Evolutionary conservation across 2,113 vertebrate genomes (phyloP), one percentile per base, ranked within the genome.

Genomic region (Triplophysa tibetana): DNA sequence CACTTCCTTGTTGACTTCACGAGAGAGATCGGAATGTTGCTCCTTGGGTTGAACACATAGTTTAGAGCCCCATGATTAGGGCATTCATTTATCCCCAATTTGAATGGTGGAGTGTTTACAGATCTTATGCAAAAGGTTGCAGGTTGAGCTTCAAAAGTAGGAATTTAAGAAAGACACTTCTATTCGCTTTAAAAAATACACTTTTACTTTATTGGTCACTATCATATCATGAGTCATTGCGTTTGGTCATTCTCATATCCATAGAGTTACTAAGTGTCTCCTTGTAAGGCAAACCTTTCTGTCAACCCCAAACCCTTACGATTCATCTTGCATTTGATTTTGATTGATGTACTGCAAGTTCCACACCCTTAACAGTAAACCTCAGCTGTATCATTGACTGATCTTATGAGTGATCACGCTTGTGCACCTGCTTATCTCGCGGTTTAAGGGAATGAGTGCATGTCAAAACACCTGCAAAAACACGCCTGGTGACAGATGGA

Each of bases 331-430:
- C 3, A 13, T 24, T 4, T 12, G 72, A 63, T 63, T 63, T 62
- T 48, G 41, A 75, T 75, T 62, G 43, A 45, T 74, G n/a, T 58
- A 48, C 72, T n/a, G 58, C 14, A 58, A 62, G 58, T 17, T 23
- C 23, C 56, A 62, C 72, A 75, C 19, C 23, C 33, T 16, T 61
- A 41, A 74, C 21, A 24, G 23, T 63, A 75, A 63, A 75, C 72
- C 24, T 48, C 12, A 73, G 50, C 29, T 56, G 70, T 75, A 50
- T 75, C 58, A 48, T 23, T 29, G 54, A 70, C 26, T n/a, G 70
- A 24, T 61, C n/a, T 7, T 61, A 74, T 74, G 58, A 75, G 58
- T 62, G 41, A 62, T 75, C 58, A 6, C 21, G 11, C 58, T 26
- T 48, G 19, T 58, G 17, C 75, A 65, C 75, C 43, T 65, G 75